These are phyloP conservation scores for Dromiciops gliroides DNA, from an alignment of 2,113 vertebrate genomes.

Conservation along the genomic window DNA sequence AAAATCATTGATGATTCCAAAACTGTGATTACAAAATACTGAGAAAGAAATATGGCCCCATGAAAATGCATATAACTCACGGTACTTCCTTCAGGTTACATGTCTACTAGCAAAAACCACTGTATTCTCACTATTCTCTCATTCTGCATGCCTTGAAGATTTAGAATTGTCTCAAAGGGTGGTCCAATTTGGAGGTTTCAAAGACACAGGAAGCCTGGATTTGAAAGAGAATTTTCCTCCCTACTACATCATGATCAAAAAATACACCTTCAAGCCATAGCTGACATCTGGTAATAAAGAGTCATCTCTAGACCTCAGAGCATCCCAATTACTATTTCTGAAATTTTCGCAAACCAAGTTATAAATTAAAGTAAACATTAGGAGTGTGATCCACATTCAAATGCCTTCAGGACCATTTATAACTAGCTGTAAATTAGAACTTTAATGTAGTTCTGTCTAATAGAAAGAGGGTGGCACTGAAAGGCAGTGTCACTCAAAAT, in stretches of 20 bases:
- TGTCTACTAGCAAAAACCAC: neutral
- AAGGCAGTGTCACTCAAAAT: neutral
- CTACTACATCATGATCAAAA: neutral
- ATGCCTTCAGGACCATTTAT: neutral
- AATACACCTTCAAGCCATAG: slow-evolving; percentile 2
- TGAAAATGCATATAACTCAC: neutral
- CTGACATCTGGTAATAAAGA: neutral
- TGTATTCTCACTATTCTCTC: neutral
- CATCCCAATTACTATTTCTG: neutral
- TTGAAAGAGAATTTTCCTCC: neutral
- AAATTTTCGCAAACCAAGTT: neutral
- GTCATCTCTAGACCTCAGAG: neutral
- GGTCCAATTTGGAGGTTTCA: neutral
- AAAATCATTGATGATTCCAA: neutral
- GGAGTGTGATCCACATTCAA: neutral
- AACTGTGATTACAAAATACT: neutral
- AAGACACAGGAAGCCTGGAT: neutral
- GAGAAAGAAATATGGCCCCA: neutral
- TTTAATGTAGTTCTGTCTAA: neutral
- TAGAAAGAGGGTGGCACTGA: neutral
- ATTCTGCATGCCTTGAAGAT: neutral
- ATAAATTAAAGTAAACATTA: neutral
- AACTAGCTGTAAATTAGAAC: neutral
- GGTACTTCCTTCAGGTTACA: neutral
- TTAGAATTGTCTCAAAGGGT: neutral